These are phyloP conservation scores for Phoeniculus purpureus DNA, from an alignment of 2,797 vertebrate species.

Conservation along the genomic window DNA sequence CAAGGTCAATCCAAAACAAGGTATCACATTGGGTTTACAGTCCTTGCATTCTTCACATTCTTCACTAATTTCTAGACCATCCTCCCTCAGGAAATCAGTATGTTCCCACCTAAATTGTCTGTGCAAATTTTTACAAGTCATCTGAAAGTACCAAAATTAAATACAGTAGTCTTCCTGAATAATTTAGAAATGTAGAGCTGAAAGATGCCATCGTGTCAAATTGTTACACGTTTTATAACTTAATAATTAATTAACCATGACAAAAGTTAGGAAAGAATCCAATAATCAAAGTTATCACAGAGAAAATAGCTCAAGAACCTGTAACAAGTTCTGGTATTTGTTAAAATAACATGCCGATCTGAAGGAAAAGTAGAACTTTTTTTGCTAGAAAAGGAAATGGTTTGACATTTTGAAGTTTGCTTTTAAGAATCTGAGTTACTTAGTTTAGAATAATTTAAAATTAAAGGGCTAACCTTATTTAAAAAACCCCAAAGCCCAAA, in stretches of 20 bases:
- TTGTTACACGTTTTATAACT: neutral
- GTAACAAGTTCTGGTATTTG: neutral
- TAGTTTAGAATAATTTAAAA: neutral
- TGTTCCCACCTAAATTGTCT: neutral
- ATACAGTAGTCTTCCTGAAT: neutral
- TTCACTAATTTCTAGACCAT: neutral
- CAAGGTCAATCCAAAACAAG: neutral
- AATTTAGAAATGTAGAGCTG: neutral
- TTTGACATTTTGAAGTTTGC: neutral
- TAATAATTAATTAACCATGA: neutral
- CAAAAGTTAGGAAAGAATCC: neutral
- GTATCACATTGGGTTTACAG: neutral
- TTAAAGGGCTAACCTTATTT: neutral
- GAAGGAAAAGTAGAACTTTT: neutral
- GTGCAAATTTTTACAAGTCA: neutral
- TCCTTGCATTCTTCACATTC: neutral
- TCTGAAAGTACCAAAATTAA: neutral
- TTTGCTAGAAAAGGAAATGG: neutral
- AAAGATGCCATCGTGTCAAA: neutral
- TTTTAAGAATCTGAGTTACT: neutral
- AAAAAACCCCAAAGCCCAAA: neutral
- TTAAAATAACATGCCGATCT: neutral
- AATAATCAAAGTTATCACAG: neutral
- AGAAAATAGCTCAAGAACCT: neutral
- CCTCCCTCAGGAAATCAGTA: neutral